Conservation (phyloP, 2,888 invertebrate species). For the Balanococcus diminutus region DNA sequence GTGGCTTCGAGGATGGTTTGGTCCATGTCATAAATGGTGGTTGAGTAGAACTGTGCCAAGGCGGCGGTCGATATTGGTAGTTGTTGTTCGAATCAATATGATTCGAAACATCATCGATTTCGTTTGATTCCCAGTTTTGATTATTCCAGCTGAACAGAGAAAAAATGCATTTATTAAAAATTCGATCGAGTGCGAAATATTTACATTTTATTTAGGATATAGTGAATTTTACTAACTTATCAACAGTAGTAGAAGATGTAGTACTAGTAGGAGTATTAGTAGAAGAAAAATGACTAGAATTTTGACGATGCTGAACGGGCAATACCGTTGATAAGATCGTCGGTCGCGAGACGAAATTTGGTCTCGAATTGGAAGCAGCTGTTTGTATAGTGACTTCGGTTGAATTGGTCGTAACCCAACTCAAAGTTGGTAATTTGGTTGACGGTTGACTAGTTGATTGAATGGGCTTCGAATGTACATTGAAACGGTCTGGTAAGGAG, state of each 20-base stretch:
- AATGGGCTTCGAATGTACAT: constrained; percentile 48
- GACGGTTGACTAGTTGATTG: constrained; percentile 53
- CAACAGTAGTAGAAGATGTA: constrained; percentile 59
- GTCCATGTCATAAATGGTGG: constrained; percentile 46
- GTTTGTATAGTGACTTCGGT: constrained; percentile 60
- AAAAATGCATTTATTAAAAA: too few relatives aligned
- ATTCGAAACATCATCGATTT: constrained; percentile 55
- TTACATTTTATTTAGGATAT: too few relatives aligned
- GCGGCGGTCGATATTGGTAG: constrained; percentile 50
- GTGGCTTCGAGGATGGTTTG: constrained; percentile 41
- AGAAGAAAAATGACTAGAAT: constrained; percentile 56
- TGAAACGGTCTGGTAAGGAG: constrained; percentile 49
- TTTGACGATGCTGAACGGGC: constrained; percentile 58
- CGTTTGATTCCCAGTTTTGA: constrained; percentile 49
- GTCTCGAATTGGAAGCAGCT: constrained; percentile 58
- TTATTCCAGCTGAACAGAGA: constrained; percentile 49
- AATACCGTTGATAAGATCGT: constrained; percentile 58
- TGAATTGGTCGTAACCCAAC: constrained; percentile 60
- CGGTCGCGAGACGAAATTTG: constrained; percentile 57
- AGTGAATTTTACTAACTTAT: constrained; percentile 12
- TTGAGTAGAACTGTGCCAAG: constrained; percentile 49
- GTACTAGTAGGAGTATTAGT: constrained; percentile 58
- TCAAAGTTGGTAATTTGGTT: constrained; percentile 31
- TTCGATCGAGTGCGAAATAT: background rate
- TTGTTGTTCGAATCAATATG: constrained; percentile 49